phyloP scores from a whole-genome alignment of 2,113 vertebrate genomes.

The Rhynchomys soricoides region DNA sequence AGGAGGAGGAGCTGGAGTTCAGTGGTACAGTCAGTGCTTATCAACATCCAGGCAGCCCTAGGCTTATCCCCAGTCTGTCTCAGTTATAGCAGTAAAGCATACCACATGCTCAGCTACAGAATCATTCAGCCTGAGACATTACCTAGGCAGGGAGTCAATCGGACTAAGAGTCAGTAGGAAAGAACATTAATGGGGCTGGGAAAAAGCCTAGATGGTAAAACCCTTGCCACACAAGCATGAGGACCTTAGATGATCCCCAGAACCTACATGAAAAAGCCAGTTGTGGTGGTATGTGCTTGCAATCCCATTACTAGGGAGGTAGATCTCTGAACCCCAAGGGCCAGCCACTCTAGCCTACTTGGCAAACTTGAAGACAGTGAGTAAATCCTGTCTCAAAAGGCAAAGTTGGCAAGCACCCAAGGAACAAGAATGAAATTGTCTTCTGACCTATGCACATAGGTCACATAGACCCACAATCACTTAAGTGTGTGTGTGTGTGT shows the following conservation, averaged over 20 bases:
- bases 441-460: background rate
- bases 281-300: background rate
- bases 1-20: background rate
- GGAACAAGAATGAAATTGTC: background rate
- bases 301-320: background rate
- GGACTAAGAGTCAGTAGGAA: background rate
- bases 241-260: background rate
- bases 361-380: background rate
- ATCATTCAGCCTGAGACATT: background rate
- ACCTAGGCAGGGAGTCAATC: background rate
- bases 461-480: background rate
- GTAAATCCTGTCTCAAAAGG: background rate
- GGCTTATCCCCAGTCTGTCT: background rate
- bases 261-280: background rate
- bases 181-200: background rate
- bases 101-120: background rate
- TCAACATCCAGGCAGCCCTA: background rate
- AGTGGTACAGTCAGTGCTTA: background rate
- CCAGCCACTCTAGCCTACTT: background rate
- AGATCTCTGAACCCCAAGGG: background rate
- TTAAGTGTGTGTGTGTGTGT: background rate
- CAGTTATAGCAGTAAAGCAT: background rate
- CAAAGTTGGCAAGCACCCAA: background rate
- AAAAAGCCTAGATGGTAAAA: background rate
- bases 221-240: background rate